Percentiles rank a stretch among this genome's conserved stretches.
Conservation (phyloP, 2,113 vertebrate genomes). For the Scomber scombrus region DNA sequence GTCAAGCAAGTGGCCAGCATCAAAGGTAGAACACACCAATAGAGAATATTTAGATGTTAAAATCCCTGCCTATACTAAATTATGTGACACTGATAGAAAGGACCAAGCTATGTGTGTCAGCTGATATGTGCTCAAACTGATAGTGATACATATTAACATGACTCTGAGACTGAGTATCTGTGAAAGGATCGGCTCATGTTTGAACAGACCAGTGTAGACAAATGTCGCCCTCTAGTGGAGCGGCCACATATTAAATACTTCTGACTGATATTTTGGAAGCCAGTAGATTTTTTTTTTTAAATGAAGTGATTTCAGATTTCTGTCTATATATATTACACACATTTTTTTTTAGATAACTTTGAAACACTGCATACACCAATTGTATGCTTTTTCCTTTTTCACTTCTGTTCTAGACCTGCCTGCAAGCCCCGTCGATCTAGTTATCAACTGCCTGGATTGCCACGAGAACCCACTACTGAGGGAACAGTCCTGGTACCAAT, state of each 20-base stretch:
- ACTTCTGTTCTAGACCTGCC: constrained; percentile 87
- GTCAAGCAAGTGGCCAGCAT: constrained; percentile 91
- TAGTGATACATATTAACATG: too few relatives aligned
- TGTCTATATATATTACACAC: background rate
- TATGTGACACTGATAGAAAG: background rate
- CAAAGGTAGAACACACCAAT: constrained; percentile 83
- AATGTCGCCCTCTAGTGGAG: constrained; percentile 74
- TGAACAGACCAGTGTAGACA: constrained; percentile 14
- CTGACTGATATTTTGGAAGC: background rate
- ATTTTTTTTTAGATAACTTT: background rate
- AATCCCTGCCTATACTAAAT: background rate
- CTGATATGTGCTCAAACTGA: background rate
- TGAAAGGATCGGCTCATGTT: background rate
- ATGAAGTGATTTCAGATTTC: background rate
- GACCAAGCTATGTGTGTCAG: background rate
- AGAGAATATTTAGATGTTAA: background rate
- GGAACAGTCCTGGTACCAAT: constrained; percentile 94
- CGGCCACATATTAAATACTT: background rate
- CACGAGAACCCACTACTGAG: constrained; percentile 91
- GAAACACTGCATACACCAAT: background rate
- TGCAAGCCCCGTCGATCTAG: constrained; percentile 91
- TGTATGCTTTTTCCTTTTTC: background rate
- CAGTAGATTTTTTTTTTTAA: too few relatives aligned
- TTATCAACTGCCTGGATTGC: constrained; percentile 96
- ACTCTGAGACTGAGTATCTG: background rate